phyloP scores from a whole-genome alignment of 2,797 vertebrate species.

The Syngnathus acus region DNA sequence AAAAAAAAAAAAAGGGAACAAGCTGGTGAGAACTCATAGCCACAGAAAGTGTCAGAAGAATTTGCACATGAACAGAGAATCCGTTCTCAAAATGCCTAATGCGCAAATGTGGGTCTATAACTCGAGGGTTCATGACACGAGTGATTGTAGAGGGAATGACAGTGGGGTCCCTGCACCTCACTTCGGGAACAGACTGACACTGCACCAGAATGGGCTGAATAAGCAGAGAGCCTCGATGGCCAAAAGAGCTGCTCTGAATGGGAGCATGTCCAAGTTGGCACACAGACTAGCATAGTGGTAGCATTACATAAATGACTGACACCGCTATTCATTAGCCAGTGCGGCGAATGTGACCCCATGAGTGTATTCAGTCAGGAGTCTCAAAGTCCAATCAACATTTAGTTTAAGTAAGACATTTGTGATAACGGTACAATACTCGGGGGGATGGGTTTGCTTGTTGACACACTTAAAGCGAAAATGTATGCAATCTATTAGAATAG shows the following conservation, averaged over 20 bases:
- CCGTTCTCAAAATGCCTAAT: conserved; percentile 9
- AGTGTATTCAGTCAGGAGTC: conserved; percentile 8
- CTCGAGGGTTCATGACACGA: conserved; percentile 27
- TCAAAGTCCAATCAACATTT: conserved; percentile 31
- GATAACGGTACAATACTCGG: neutral
- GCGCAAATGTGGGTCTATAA: conserved; percentile 14
- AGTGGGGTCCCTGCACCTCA: conserved; percentile 30
- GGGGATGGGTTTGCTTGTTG: neutral
- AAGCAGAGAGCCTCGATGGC: conserved; percentile 45
- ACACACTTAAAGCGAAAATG: neutral
- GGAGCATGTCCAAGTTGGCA: conserved; percentile 23
- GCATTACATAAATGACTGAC: conserved; percentile 22
- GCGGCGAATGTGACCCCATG: conserved; percentile 9
- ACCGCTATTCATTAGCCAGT: conserved; percentile 45
- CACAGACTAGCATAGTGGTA: conserved; percentile 7
- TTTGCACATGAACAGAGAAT: neutral
- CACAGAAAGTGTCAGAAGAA: conserved; percentile 1
- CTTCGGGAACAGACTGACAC: conserved; percentile 55
- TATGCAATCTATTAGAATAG: neutral
- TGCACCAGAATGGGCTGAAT: conserved; percentile 57
- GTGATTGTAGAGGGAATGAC: conserved; percentile 26
- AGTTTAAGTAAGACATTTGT: neutral
- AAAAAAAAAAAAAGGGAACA: conserved; percentile 28
- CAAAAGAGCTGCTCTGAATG: conserved; percentile 36
- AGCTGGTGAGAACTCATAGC: conserved; percentile 16